Percentiles rank a stretch among this genome's conserved stretches.
phyloP scores from a whole-genome alignment of 2,888 invertebrate species.

The Laspeyria flexula region DNA sequence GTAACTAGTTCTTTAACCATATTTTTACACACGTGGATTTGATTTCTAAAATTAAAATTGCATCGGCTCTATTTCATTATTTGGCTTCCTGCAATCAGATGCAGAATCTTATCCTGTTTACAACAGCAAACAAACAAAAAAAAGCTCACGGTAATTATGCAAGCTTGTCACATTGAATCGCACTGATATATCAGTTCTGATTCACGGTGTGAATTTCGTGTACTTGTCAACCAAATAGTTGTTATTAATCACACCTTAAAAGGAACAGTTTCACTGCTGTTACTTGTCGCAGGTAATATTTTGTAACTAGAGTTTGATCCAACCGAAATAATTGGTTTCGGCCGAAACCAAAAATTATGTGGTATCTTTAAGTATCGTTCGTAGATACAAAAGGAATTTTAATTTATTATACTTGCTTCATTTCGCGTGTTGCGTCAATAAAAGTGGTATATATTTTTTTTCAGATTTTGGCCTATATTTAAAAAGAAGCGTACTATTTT shows the following conservation, averaged over 20 bases:
- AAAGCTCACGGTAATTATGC: slow-evolving; percentile 30
- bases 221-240: slow-evolving; percentile 28
- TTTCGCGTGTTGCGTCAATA: no score
- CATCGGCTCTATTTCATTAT: no score
- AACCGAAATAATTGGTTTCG: not conserved
- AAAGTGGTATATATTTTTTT: no score
- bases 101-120: not conserved
- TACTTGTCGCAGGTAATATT: slow-evolving; percentile 14
- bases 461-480: no score
- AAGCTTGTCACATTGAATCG: slow-evolving; percentile 35
- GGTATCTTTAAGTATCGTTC: no score
- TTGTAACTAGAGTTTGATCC: not conserved
- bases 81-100: no score
- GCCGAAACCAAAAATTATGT: not conserved
- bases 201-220: slow-evolving; percentile 41
- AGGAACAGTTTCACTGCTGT: slow-evolving; percentile 28
- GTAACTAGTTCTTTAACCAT: no score
- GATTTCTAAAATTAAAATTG: no score
- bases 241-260: slow-evolving; percentile 42
- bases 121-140: not conserved
- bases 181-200: slow-evolving; percentile 47
- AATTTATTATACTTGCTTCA: no score
- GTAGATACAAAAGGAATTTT: no score
- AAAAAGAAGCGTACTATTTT: no score
- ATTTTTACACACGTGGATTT: no score